phyloP scores from a whole-genome alignment of 2,113 vertebrate genomes.

The Dromiciops gliroides region DNA sequence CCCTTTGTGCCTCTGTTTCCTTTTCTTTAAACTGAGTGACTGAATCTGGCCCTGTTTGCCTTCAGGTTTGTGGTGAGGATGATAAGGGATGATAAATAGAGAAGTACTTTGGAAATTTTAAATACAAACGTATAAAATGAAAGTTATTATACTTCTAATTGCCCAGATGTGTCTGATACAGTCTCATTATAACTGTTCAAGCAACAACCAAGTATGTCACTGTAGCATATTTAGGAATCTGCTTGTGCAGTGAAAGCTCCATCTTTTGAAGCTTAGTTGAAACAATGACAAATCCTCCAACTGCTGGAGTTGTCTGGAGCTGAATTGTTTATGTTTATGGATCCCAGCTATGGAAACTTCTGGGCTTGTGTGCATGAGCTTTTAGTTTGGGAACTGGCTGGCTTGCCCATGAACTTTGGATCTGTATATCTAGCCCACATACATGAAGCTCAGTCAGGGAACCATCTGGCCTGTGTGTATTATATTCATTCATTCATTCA shows the following conservation, averaged over 20 bases:
- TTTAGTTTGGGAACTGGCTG: no score
- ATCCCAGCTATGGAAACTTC: neutral
- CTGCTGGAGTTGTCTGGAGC: neutral
- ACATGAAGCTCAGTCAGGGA: neutral
- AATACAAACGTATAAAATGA: neutral
- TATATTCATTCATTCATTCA: neutral
- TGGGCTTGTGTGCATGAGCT: neutral
- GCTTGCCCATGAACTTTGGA: neutral
- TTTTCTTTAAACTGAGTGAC: neutral
- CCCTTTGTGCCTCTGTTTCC: neutral
- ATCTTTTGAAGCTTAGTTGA: neutral
- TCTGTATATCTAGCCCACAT: neutral
- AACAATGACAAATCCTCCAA: neutral
- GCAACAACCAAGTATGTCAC: neutral
- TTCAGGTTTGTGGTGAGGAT: neutral
- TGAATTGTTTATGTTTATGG: neutral
- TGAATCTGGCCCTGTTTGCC: neutral
- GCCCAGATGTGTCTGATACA: neutral
- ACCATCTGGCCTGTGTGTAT: neutral
- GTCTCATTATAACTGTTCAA: neutral
- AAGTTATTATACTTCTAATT: neutral
- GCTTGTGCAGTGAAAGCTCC: neutral
- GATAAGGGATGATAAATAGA: neutral
- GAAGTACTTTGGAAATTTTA: neutral
- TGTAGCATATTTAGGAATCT: neutral